Evolutionary conservation across 2,888 invertebrate species (phyloP).

Genomic region (Alloscopus bannaensis): DNA sequence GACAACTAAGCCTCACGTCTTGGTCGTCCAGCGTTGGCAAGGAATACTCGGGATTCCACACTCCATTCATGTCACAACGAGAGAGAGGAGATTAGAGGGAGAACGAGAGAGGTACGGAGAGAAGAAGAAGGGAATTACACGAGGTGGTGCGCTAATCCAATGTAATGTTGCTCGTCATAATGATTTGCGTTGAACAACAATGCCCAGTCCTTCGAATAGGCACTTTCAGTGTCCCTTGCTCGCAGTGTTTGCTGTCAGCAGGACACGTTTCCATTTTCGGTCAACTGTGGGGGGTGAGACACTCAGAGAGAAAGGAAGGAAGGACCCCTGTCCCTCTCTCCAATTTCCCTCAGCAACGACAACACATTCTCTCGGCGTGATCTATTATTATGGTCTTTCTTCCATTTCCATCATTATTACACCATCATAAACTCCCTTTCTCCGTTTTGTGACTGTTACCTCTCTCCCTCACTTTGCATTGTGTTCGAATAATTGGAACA

Average conservation of each 20-base stretch:
- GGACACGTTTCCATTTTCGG: slow-evolving; percentile 64
- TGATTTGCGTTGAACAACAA: no score
- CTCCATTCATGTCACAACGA: slow-evolving; percentile 1
- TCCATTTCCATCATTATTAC: neutral
- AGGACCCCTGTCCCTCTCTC: neutral
- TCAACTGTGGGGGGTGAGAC: slow-evolving; percentile 53
- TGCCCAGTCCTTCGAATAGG: no score
- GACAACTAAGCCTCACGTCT: no score
- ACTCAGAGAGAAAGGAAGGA: slow-evolving; percentile 13
- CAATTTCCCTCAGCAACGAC: neutral
- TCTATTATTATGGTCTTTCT: slow-evolving; percentile 8
- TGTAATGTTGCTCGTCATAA: slow-evolving; percentile 6
- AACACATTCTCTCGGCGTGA: neutral
- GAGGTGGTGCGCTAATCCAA: no score
- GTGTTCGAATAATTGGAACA: no score
- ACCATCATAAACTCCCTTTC: neutral
- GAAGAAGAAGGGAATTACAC: no score
- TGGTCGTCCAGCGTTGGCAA: no score
- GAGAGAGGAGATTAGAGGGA: slow-evolving; percentile 1
- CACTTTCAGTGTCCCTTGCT: no score
- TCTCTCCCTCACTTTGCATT: neutral
- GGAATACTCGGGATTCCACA: no score
- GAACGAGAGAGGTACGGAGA: no score
- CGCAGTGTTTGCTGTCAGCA: slow-evolving; percentile 51
- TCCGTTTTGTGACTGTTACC: neutral